Base-by-base conservation (phyloP, 2,113 vertebrate species). In the Zosterops pallidus region DNA sequence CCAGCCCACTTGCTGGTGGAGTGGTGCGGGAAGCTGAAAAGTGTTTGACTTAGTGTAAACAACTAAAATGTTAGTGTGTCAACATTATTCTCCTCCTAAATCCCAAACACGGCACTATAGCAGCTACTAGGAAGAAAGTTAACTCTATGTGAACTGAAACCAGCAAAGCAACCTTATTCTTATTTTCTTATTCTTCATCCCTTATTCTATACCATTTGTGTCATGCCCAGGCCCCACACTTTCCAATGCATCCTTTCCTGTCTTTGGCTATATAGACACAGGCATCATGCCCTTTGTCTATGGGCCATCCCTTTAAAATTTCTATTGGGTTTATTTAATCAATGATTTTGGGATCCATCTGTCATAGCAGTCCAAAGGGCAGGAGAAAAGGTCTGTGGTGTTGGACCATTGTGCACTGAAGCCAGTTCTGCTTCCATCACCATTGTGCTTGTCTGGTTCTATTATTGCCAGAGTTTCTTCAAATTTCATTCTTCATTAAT, bases 341-440 rank as follows among this genome's bases (percentile, higher is more conserved):
- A 63, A 14, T 63, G n/a, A 35, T 53, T 63, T 47, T 17, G n/a
- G 25, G 24, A 41, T 63, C 24, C 29, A 14, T 22, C 20, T 62
- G 39, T 41, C 49, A 23, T 4, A 55, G 41, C 47, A 69, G 29
- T 23, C 17, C 41, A 69, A 14, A 62, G 29, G 39, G 55, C n/a
- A 49, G 63, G 41, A 76, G n/a, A 42, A 35, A 12, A 19, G 8
- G 9, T 49, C 55, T 42, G 25, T 76, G n/a, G 24, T 83, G n/a
- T 47, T 47, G 39, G 20, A 29, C 60, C 0, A 0, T 22, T 69
- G 41, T 0, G 1, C 6, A 2, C 29, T 0, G 0, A 47, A 69
- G 47, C n/a, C 63, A 42, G 2, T 42, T 76, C 41, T 76, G 47
- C 8, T 41, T 83, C 55, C n/a, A 55, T 69, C 21, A 7, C 47